These are phyloP conservation scores for Apis dorsata DNA, from an alignment of 1,140 invertebrate genomes.

Conservation along the genomic window DNA sequence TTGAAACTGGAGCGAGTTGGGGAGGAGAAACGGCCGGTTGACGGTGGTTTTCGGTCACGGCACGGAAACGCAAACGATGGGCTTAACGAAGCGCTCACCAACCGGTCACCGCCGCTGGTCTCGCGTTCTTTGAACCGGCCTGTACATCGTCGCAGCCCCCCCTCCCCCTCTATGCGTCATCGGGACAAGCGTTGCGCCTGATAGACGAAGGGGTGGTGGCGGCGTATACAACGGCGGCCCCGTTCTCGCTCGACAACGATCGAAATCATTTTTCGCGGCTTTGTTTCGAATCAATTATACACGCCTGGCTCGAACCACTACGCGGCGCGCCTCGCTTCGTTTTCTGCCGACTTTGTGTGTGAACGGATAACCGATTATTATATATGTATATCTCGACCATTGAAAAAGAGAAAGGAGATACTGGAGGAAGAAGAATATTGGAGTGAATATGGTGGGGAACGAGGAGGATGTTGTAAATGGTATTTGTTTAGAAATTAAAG, in stretches of 20 bases:
- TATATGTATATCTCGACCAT: background rate
- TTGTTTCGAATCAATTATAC: slow-evolving; percentile 30
- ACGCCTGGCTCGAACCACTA: background rate
- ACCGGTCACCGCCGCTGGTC: slow-evolving; percentile 12
- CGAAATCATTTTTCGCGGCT: slow-evolving; percentile 35
- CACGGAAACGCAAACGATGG: slow-evolving; percentile 58
- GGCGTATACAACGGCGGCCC: no score
- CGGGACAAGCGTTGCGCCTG: slow-evolving; percentile 13
- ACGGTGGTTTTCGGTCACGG: slow-evolving; percentile 53
- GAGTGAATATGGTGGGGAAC: background rate
- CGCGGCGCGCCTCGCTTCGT: background rate
- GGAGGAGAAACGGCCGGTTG: slow-evolving; percentile 34
- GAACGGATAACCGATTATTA: background rate
- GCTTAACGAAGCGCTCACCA: slow-evolving; percentile 56
- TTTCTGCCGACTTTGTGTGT: background rate
- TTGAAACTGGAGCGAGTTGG: slow-evolving; percentile 62
- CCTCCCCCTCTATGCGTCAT: background rate
- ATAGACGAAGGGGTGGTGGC: background rate
- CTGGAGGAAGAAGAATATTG: background rate
- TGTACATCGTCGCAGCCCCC: background rate
- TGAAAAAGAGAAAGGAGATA: background rate
- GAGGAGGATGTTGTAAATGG: no score
- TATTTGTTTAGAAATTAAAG: background rate
- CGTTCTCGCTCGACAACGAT: background rate
- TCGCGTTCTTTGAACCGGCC: slow-evolving; percentile 3